phyloP scores from a whole-genome alignment of 2,888 invertebrate genomes.

The Pyrrhia umbra region DNA sequence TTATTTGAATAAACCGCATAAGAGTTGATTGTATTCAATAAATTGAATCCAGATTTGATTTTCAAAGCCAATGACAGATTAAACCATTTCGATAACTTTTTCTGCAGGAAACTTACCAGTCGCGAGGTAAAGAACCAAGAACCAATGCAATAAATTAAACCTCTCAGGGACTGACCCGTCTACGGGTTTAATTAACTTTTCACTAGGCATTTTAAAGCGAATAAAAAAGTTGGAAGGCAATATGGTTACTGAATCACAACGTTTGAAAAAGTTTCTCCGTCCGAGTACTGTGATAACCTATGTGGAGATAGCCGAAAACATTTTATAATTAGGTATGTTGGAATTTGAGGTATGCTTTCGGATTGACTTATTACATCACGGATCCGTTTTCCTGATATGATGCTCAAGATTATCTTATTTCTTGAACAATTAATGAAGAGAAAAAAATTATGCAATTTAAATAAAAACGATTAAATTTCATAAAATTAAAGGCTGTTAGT shows the following conservation, averaged over 20 bases:
- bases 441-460: too few species aligned
- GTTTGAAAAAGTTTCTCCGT: constrained; percentile 27
- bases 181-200: constrained; percentile 88
- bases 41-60: constrained; percentile 34
- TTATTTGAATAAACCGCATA: constrained; percentile 15
- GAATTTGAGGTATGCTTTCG: neutral
- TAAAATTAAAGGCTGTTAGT: constrained; percentile 10
- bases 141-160: constrained; percentile 84
- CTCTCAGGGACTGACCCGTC: constrained; percentile 83
- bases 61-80: constrained; percentile 49
- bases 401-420: too few species aligned
- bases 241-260: constrained; percentile 63
- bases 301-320: neutral
- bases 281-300: constrained; percentile 4
- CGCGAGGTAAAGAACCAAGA: constrained; percentile 76
- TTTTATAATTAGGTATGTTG: neutral
- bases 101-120: constrained; percentile 60
- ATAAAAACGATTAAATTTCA: constrained; percentile 13
- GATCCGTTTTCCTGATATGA: too few species aligned
- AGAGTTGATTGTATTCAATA: constrained; percentile 23
- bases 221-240: constrained; percentile 69
- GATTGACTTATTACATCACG: neutral
- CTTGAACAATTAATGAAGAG: too few species aligned
- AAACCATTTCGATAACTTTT: constrained; percentile 65
- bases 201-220: constrained; percentile 77